Evolutionary conservation across 2,113 vertebrate species (phyloP).

Genomic region (Leptosomus discolor): DNA sequence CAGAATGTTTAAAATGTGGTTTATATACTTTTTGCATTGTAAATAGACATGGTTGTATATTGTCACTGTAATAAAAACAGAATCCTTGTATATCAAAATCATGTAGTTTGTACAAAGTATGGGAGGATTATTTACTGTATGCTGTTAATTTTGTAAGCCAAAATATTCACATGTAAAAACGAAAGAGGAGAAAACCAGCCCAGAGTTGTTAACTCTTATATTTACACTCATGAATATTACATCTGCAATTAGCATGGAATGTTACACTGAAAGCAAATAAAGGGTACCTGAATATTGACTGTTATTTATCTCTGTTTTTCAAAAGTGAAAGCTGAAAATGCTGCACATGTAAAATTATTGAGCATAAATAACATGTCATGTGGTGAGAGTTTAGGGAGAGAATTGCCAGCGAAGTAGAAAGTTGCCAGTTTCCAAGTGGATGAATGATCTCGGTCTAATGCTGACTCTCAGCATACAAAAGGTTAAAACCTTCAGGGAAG

Average conservation of each 20-base stretch:
- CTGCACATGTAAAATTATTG: background rate
- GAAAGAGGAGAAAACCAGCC: background rate
- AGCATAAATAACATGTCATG: background rate
- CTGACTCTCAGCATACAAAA: background rate
- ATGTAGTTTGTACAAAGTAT: slow-evolving; percentile 86
- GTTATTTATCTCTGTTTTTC: slow-evolving; percentile 26
- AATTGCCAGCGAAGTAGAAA: background rate
- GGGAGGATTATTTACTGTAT: slow-evolving; percentile 88
- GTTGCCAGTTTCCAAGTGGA: background rate
- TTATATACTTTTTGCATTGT: slow-evolving; percentile 84
- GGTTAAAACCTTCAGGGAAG: background rate
- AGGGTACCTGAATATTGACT: background rate
- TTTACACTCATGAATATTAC: slow-evolving; percentile 67
- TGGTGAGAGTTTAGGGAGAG: background rate
- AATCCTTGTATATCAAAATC: slow-evolving; percentile 82
- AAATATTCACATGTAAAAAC: slow-evolving; percentile 80
- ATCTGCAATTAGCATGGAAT: slow-evolving; percentile 63
- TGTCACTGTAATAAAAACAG: slow-evolving; percentile 83
- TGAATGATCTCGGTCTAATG: background rate
- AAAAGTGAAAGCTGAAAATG: background rate
- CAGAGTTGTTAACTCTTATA: slow-evolving; percentile 64
- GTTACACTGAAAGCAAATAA: slow-evolving; percentile 49
- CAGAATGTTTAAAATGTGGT: slow-evolving; percentile 81
- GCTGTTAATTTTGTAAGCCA: slow-evolving; percentile 90
- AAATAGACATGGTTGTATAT: slow-evolving; percentile 87